These are phyloP conservation scores for Aphelocoma coerulescens DNA, from an alignment of 2,113 vertebrate species.

Conservation along the genomic window DNA sequence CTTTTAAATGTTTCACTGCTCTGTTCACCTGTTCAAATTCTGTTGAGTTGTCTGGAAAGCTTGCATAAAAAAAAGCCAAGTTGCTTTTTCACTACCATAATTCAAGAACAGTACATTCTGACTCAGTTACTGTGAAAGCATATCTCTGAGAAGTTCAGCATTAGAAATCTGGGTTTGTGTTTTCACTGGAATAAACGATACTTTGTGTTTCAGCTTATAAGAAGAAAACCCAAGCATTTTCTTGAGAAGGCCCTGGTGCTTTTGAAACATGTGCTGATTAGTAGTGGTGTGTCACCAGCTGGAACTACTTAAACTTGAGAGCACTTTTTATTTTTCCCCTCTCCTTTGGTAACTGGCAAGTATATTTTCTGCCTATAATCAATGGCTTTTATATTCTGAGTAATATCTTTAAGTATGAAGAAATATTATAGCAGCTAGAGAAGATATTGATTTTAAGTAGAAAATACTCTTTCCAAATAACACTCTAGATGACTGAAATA, in stretches of 20 bases:
- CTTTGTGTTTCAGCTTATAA: slow-evolving; percentile 5
- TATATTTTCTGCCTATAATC: slow-evolving; percentile 62
- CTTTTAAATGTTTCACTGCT: neutral
- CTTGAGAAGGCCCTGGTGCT: slow-evolving; percentile 39
- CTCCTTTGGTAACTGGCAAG: slow-evolving; percentile 57
- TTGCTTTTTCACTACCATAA: neutral
- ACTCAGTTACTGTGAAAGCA: neutral
- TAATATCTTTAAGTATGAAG: slow-evolving; percentile 61
- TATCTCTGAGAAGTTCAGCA: neutral
- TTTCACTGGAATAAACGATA: neutral
- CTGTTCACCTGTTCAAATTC: neutral
- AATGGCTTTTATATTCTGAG: slow-evolving; percentile 64
- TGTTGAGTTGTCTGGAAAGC: neutral
- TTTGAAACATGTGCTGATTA: slow-evolving; percentile 30
- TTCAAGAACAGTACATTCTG: neutral
- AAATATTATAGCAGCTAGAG: slow-evolving; percentile 42
- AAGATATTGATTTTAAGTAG: slow-evolving; percentile 54
- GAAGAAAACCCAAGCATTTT: slow-evolving; percentile 26
- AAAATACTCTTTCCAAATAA: slow-evolving; percentile 39
- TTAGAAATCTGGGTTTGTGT: neutral
- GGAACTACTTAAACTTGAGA: slow-evolving; percentile 43
- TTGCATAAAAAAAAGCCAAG: neutral
- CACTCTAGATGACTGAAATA: slow-evolving; percentile 22
- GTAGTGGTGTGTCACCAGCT: slow-evolving; percentile 34
- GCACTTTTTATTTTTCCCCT: slow-evolving; percentile 37